Conservation (phyloP, 2,888 invertebrate species). For the Nomada goodeniana region DNA sequence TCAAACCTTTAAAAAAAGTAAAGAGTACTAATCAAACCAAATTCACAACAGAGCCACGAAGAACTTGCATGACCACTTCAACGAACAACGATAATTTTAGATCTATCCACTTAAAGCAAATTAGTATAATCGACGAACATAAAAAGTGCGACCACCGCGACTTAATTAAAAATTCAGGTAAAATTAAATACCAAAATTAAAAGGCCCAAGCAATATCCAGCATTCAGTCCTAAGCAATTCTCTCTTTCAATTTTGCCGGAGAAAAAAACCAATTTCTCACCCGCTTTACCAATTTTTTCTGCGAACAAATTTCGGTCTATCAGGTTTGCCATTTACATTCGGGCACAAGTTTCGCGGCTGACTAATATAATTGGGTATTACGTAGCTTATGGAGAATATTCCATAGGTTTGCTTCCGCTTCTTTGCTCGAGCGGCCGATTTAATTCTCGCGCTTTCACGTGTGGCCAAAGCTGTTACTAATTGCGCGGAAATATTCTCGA, state of each 20-base stretch:
- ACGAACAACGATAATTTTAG: conserved; percentile 5
- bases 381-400: conserved; percentile 16
- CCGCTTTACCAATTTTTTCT: background rate
- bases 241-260: background rate
- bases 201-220: conserved; percentile 6
- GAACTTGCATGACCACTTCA: background rate
- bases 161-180: background rate
- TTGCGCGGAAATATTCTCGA: conserved; percentile 70
- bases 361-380: conserved; percentile 26
- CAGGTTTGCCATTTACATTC: background rate
- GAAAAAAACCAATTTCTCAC: background rate
- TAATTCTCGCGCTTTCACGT: conserved; percentile 76
- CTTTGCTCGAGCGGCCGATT: conserved; percentile 69
- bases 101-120: conserved; percentile 22
- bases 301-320: background rate
- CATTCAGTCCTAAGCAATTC: background rate
- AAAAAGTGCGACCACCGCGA: background rate
- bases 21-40: background rate
- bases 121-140: conserved; percentile 9
- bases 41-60: background rate
- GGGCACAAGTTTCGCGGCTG: background rate
- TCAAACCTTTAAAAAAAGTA: too few species aligned
- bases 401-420: conserved; percentile 55
- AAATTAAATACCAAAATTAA: background rate
- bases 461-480: conserved; percentile 71